These are phyloP conservation scores for Discoglossus pictus DNA, from an alignment of 2,797 vertebrate species.

Conservation along the genomic window DNA sequence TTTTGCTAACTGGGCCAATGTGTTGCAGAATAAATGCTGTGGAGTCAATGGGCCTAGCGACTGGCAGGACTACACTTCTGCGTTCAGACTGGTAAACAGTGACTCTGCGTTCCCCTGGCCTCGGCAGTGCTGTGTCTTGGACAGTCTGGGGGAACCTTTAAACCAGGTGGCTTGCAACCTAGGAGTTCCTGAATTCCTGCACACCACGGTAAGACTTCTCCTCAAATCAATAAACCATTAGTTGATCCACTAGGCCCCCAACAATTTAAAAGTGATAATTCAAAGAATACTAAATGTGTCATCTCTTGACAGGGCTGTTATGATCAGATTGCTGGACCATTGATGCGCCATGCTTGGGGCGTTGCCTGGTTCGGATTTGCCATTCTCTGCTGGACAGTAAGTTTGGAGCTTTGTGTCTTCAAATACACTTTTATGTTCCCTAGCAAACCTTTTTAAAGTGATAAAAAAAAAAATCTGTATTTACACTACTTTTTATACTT, in stretches of 20 bases:
- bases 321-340: constrained; percentile 67
- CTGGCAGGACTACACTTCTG: constrained; percentile 71
- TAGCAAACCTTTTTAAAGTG: too few species aligned
- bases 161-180: constrained; percentile 71
- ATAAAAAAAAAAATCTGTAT: too few species aligned
- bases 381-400: constrained; percentile 81
- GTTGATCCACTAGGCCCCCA: too few species aligned
- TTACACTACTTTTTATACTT: too few species aligned
- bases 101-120: constrained; percentile 78
- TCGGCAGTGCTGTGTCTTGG: constrained; percentile 67
- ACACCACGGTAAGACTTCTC: constrained; percentile 59
- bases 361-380: constrained; percentile 84
- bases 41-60: constrained; percentile 71
- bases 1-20: too few species aligned
- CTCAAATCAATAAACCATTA: background rate
- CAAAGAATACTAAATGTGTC: too few species aligned
- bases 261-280: too few species aligned
- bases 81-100: constrained; percentile 56
- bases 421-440: too few species aligned
- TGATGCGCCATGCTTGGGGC: constrained; percentile 73
- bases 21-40: constrained; percentile 70
- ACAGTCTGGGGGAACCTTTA: constrained; percentile 50
- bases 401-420: constrained; percentile 53
- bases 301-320: constrained; percentile 75
- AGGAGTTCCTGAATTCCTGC: constrained; percentile 67